These are phyloP conservation scores for Hipposideros armiger DNA, from an alignment of 2,113 vertebrate genomes.

Conservation along the genomic window DNA sequence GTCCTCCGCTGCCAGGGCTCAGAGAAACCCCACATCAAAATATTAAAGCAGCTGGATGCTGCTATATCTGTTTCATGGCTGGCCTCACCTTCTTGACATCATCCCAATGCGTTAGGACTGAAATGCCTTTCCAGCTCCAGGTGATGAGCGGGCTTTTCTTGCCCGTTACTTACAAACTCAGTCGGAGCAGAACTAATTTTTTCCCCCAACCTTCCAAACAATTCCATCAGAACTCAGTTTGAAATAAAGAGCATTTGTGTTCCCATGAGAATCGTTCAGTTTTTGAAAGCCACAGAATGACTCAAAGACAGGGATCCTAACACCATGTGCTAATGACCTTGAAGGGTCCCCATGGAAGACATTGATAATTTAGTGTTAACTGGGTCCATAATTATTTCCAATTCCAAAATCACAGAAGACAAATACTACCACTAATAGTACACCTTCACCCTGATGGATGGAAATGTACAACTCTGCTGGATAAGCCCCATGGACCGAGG, in stretches of 20 bases:
- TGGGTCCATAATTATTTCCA: neutral
- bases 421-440: accelerated
- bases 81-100: neutral
- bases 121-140: neutral
- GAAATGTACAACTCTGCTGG: no score
- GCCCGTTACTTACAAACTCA: neutral
- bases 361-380: neutral
- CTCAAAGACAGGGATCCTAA: neutral
- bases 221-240: neutral
- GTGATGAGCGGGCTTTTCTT: neutral
- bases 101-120: neutral
- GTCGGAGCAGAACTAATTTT: neutral
- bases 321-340: neutral
- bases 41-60: neutral
- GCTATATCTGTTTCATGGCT: accelerated
- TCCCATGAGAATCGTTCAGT: neutral
- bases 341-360: neutral
- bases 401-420: neutral
- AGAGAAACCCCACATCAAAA: neutral
- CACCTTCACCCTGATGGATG: neutral
- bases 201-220: neutral
- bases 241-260: neutral
- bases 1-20: accelerated
- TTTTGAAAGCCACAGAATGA: neutral
- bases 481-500: accelerated